A percentile compares a stretch with the other conserved stretches of the same genome.
Evolutionary conservation across 2,113 vertebrate species (phyloP).

Genomic region (Cheirogaleus medius): DNA sequence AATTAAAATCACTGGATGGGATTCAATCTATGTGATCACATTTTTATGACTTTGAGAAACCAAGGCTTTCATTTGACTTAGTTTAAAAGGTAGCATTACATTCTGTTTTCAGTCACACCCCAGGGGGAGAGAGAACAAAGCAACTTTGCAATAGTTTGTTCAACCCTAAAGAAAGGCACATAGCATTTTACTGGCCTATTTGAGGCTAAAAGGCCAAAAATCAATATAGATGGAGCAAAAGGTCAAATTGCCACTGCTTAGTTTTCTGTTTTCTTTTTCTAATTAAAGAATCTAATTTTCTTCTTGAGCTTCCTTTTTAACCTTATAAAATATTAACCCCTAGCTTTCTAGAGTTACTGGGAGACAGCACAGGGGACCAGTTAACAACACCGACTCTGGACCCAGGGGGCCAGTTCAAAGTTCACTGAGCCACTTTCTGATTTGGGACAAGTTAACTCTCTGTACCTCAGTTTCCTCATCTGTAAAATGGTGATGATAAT

Average conservation of each 20-base stretch:
- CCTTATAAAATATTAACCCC: slow-evolving; percentile 43
- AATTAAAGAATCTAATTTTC: slow-evolving; percentile 63
- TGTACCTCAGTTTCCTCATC: neutral
- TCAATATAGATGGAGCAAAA: slow-evolving; percentile 63
- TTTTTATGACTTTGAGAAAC: slow-evolving; percentile 70
- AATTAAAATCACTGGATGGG: slow-evolving; percentile 38
- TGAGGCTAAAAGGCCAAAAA: slow-evolving; percentile 40
- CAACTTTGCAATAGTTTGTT: slow-evolving; percentile 56
- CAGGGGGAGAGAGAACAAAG: slow-evolving; percentile 17
- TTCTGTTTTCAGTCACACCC: slow-evolving; percentile 14
- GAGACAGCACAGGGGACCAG: neutral
- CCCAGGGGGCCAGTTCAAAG: neutral
- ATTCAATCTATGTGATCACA: neutral
- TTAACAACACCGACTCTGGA: neutral
- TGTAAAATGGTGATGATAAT: neutral
- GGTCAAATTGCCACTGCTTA: slow-evolving; percentile 42
- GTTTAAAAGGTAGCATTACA: neutral
- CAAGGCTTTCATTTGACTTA: slow-evolving; percentile 45
- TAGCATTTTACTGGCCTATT: slow-evolving; percentile 20
- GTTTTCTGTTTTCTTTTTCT: slow-evolving; percentile 31
- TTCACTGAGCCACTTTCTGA: neutral
- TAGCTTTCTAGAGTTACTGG: neutral
- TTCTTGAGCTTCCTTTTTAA: slow-evolving; percentile 50
- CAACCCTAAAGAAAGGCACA: slow-evolving; percentile 51
- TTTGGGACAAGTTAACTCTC: neutral